Evolutionary conservation across 2,797 vertebrate genomes (phyloP).

Genomic region (Eurystomus glaucurus): DNA sequence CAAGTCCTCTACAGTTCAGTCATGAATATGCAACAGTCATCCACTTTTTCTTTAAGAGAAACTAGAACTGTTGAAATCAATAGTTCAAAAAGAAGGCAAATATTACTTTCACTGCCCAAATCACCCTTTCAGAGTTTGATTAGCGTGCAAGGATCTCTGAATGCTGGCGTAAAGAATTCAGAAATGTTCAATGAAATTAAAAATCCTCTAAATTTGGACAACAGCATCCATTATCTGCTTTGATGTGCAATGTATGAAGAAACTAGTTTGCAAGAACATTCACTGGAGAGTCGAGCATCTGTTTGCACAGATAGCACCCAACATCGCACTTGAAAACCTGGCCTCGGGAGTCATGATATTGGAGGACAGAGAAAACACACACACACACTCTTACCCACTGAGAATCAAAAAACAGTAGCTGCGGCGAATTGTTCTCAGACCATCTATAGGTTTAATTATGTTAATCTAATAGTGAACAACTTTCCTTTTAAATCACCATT

Average conservation of each 20-base stretch:
- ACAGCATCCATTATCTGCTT: constrained; percentile 22
- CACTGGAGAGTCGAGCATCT: neutral
- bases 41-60: constrained; percentile 36
- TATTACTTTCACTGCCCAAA: constrained; percentile 8
- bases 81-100: neutral
- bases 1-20: constrained; percentile 54
- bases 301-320: constrained; percentile 6
- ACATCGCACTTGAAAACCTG: neutral
- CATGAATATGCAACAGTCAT: constrained; percentile 62
- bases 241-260: neutral
- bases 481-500: constrained; percentile 22
- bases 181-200: neutral
- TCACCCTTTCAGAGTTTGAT: neutral
- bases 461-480: constrained; percentile 67
- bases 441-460: constrained; percentile 60
- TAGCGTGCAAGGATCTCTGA: neutral
- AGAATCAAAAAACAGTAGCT: neutral
- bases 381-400: neutral
- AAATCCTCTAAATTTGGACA: neutral
- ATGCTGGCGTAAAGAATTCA: neutral
- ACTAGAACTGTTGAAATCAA: constrained; percentile 15
- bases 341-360: neutral
- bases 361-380: neutral
- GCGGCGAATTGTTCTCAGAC: neutral
- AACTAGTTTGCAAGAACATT: neutral